Conservation (phyloP, 1,140 invertebrate genomes). For the Phthorimaea operculella region DNA sequence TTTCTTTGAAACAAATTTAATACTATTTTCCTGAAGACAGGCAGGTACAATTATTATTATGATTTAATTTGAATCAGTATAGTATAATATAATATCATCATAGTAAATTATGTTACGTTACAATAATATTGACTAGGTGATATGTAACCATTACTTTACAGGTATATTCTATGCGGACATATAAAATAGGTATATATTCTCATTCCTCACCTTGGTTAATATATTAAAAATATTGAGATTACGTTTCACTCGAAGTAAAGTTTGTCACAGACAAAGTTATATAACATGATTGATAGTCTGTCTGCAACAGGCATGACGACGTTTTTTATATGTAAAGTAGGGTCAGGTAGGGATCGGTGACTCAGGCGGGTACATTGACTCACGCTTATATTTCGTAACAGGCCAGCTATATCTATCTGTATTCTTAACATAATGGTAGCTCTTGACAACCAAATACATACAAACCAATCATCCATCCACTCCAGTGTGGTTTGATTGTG, state of each 20-base stretch:
- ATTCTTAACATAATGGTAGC: too few species aligned
- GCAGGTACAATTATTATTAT: conserved; percentile 57
- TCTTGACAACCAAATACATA: too few species aligned
- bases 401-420: too few species aligned
- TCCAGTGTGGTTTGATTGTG: too few species aligned
- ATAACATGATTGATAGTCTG: background rate
- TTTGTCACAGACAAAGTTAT: background rate
- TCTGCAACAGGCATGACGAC: background rate
- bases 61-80: conserved; percentile 24
- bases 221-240: conserved; percentile 34
- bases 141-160: conserved; percentile 62
- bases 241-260: background rate
- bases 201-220: conserved; percentile 10
- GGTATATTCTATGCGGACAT: conserved; percentile 21
- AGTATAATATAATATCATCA: conserved; percentile 14
- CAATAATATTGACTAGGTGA: conserved; percentile 58
- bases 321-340: too few species aligned
- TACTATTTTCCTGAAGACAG: conserved; percentile 61
- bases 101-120: conserved; percentile 29
- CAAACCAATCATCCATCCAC: too few species aligned
- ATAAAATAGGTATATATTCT: too few species aligned
- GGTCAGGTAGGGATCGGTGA: too few species aligned
- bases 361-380: too few species aligned
- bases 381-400: too few species aligned
- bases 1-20: conserved; percentile 23